Conservation (phyloP, 2,113 vertebrate species). For the Willisornis vidua region DNA sequence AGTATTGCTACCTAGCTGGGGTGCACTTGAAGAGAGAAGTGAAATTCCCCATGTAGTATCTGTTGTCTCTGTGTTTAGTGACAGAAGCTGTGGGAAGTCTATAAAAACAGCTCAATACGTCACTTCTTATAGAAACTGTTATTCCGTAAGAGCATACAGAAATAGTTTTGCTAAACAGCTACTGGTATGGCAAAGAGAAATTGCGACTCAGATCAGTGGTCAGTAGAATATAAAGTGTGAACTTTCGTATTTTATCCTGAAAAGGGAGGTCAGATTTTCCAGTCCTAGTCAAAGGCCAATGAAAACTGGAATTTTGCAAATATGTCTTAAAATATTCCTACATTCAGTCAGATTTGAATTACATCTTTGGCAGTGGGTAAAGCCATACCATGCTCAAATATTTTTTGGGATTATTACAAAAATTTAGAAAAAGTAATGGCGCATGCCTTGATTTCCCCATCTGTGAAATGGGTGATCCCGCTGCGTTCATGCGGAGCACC, state of each 20-base stretch:
- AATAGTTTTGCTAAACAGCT: slow-evolving; percentile 1
- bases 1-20: not conserved
- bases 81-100: slow-evolving; percentile 42
- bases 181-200: not conserved
- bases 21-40: not conserved
- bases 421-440: not conserved
- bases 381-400: not conserved
- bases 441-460: slow-evolving; percentile 34
- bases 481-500: not conserved
- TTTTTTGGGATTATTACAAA: not conserved
- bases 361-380: not conserved
- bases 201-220: not conserved
- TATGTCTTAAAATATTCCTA: not conserved
- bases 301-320: not conserved
- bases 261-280: not conserved
- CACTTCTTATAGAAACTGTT: slow-evolving; percentile 27
- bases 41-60: slow-evolving; percentile 6
- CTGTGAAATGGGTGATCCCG: not conserved
- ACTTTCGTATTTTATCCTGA: not conserved
- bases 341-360: not conserved
- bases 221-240: not conserved
- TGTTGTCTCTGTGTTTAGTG: slow-evolving; percentile 2
- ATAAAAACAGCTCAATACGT: slow-evolving; percentile 30
- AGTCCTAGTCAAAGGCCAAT: not conserved
- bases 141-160: not conserved